Base-by-base conservation (phyloP, 2,888 invertebrate genomes). In the Latrodectus hesperus region DNA sequence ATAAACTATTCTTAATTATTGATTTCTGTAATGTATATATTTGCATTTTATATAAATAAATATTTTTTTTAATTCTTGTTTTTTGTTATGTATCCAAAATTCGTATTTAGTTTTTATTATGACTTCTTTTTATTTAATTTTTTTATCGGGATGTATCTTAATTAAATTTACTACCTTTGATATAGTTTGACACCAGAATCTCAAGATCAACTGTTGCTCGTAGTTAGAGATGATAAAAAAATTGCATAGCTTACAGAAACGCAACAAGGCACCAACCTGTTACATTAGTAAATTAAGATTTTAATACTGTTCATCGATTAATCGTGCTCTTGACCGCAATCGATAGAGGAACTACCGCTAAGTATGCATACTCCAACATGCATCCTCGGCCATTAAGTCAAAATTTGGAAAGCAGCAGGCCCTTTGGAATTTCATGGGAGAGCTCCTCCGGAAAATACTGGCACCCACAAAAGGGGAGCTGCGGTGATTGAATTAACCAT, bases 401-500 rank as follows among this genome's bases (percentile, higher is more conserved):
- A 60, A 60, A 60, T 60, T 60, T 11, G 12, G 60, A n/a, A 60
- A 60, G 60, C 55, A 14, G 16, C 12, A n/a, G 60, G 60, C 12
- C 10, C 14, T 60, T 60, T 6, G n/a, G n/a, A 60, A 60, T 60
- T 60, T 60, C n/a, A 60, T n/a, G 60, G 60, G 12, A 12, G 60
- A 60, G 60, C 0, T 9, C 16, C n/a, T 60, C 60, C 60, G 60
- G 60, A 60, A 10, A 60, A n/a, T 12, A 60, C 16, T 16, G 60
- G 60, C 60, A 60, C n/a, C 60, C n/a, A 12, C 60, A 60, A 60
- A 60, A 60, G n/a, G 49, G 38, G 38, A 67, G 55, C 55, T 17
- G n/a, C 68, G 17, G 74, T 67, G 81, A 73, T 81, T 81, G 49
- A 73, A 73, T 81, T 81, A 81, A 26, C 73, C 73, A 81, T 74